Evolutionary conservation across 2,113 vertebrate species (phyloP).

Genomic region (Cichladusa arquata): DNA sequence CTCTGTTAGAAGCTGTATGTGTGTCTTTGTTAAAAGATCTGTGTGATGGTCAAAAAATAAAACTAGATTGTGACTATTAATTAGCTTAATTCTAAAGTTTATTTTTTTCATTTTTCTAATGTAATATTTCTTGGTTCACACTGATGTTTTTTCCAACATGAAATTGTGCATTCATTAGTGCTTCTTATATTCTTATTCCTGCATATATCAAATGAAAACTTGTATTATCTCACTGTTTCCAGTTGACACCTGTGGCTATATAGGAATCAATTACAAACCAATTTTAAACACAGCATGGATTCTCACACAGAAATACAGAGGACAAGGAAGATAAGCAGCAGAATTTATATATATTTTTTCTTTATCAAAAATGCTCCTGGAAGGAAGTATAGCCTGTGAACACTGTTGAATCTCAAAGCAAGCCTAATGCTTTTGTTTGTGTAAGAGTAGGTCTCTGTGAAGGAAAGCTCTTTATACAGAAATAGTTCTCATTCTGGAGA

Average conservation of each 20-base stretch:
- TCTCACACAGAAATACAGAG: not conserved
- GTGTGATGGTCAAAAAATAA: not conserved
- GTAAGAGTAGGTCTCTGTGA: not conserved
- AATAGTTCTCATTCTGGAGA: not conserved
- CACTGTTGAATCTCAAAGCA: conserved; percentile 31
- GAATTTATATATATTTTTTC: not conserved
- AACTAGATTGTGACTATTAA: not conserved
- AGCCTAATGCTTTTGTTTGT: not conserved
- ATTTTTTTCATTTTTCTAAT: not conserved
- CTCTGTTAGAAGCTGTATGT: not conserved
- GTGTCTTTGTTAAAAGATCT: not conserved
- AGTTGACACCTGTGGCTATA: conserved; percentile 11
- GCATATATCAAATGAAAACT: not conserved
- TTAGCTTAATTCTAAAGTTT: not conserved
- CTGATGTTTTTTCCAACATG: not conserved
- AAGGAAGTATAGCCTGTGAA: not conserved
- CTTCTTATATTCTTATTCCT: not conserved
- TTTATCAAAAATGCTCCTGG: not conserved
- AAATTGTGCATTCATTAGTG: not conserved
- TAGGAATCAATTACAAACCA: conserved; percentile 42
- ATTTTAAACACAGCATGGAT: conserved; percentile 24
- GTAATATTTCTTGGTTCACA: not conserved
- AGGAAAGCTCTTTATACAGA: not conserved
- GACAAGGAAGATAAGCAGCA: not conserved
- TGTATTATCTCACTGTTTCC: not conserved